A percentile compares a stretch with the other conserved stretches of the same genome.
Evolutionary conservation across 2,888 invertebrate genomes (phyloP).

Genomic region (Noctua janthe): DNA sequence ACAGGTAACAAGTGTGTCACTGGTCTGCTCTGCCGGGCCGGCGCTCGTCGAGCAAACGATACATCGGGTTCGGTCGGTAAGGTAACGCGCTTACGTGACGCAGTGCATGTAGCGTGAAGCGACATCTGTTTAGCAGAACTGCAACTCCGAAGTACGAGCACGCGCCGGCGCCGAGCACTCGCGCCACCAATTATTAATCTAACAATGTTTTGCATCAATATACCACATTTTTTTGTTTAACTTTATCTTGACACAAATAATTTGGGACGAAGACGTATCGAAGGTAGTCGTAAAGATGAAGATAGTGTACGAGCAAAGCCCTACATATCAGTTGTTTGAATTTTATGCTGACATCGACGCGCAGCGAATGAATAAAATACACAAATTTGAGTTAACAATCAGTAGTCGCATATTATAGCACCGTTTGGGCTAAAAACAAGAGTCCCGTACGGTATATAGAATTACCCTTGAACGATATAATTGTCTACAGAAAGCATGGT

Average conservation of each 20-base stretch:
- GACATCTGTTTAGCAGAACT: no score
- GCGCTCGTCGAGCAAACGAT: no score
- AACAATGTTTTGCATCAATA: background rate
- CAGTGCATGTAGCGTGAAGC: no score
- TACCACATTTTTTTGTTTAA: background rate
- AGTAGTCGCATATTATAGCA: background rate
- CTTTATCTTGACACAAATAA: background rate
- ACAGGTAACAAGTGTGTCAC: no score
- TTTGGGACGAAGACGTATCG: background rate
- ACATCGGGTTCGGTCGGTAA: background rate
- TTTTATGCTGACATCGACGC: background rate
- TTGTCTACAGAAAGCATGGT: background rate
- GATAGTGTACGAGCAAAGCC: slow-evolving; percentile 2
- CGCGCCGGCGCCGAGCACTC: slow-evolving; percentile 4
- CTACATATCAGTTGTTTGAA: background rate
- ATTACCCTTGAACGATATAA: background rate
- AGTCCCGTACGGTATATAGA: background rate
- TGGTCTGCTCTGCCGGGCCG: no score
- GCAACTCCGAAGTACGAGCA: background rate
- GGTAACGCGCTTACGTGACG: background rate
- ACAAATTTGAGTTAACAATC: background rate
- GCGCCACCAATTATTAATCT: background rate
- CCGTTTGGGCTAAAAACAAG: background rate
- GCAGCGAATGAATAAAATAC: background rate
- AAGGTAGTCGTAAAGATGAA: background rate